phyloP scores from a whole-genome alignment of 2,113 vertebrate species.

The Gallinago undulata region DNA sequence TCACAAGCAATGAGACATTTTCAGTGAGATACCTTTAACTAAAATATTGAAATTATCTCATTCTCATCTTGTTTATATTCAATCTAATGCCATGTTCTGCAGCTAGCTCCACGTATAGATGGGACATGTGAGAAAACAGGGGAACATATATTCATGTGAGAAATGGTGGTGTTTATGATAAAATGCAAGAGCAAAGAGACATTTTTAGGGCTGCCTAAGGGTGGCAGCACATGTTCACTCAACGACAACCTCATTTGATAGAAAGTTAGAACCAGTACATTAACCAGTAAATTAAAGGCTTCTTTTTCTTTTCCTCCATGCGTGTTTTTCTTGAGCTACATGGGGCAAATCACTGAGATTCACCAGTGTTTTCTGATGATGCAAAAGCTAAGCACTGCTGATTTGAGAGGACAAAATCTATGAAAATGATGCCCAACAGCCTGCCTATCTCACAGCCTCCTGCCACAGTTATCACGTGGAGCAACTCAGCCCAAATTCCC shows the following conservation, averaged over 20 bases:
- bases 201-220: constrained; percentile 50
- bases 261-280: neutral
- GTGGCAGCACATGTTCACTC: constrained; percentile 74
- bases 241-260: neutral
- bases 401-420: constrained; percentile 38
- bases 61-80: neutral
- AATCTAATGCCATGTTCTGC: neutral
- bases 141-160: neutral
- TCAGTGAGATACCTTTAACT: neutral
- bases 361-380: constrained; percentile 50
- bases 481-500: neutral
- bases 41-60: neutral
- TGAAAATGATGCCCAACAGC: neutral
- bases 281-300: neutral
- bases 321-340: constrained; percentile 5
- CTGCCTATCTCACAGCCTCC: neutral
- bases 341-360: constrained; percentile 50
- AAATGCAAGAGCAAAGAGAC: neutral
- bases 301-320: neutral
- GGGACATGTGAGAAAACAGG: neutral
- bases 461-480: neutral
- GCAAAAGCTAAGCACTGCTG: constrained; percentile 35
- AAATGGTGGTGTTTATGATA: fast-evolving
- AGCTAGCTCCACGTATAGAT: neutral
- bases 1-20: neutral